These are phyloP conservation scores for Melanotaenia parkinsoni DNA, from an alignment of 2,797 vertebrate species.

Conservation along the genomic window DNA sequence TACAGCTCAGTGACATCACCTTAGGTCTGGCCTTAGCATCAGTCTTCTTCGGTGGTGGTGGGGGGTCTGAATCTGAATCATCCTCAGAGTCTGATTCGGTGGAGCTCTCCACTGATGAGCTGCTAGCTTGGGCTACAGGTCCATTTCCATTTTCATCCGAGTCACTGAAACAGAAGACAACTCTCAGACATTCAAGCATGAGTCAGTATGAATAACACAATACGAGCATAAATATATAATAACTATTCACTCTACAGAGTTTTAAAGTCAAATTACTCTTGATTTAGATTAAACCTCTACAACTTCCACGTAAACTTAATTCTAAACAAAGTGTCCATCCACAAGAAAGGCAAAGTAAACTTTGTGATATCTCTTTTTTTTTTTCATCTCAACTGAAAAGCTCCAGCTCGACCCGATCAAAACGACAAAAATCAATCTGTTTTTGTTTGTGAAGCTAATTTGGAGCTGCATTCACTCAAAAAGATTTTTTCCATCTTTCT, in stretches of 20 bases:
- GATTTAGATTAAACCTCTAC: neutral
- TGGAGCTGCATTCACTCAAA: conserved; percentile 77
- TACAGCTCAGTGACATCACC: conserved; percentile 47
- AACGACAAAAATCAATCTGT: conserved; percentile 65
- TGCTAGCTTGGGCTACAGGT: conserved; percentile 69
- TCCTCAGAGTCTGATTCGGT: conserved; percentile 81
- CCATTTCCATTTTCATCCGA: conserved; percentile 70
- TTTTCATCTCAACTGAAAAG: conserved; percentile 11
- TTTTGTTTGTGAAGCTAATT: conserved; percentile 82
- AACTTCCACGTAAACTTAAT: neutral
- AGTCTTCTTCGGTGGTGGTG: conserved; percentile 51
- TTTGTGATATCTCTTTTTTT: neutral
- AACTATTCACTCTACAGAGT: neutral
- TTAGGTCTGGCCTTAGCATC: conserved; percentile 47
- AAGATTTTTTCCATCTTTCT: conserved; percentile 66
- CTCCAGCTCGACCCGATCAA: conserved; percentile 20
- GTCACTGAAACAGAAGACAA: conserved; percentile 59
- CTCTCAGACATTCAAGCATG: neutral
- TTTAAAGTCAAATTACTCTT: neutral
- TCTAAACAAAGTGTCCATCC: neutral
- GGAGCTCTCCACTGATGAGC: conserved; percentile 81
- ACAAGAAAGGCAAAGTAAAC: conserved; percentile 13
- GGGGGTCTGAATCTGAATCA: conserved; percentile 79
- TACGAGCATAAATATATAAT: neutral
- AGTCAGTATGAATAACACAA: neutral